phyloP scores from a whole-genome alignment of 2,113 vertebrate species.

The Pavo muticus region DNA sequence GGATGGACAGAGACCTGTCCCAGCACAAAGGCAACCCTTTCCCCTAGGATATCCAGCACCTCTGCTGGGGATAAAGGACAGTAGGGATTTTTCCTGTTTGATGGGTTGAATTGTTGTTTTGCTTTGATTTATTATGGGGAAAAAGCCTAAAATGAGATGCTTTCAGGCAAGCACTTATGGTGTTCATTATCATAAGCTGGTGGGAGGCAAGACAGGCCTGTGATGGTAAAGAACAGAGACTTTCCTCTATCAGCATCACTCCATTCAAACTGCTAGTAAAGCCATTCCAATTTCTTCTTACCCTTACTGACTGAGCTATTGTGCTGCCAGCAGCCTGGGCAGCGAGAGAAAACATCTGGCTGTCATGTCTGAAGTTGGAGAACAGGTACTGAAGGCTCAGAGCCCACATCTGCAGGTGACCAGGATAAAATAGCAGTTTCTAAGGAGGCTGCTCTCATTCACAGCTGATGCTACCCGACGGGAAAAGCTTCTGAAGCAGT shows the following conservation, averaged over 20 bases:
- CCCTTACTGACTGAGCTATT: not conserved
- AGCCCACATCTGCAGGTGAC: not conserved
- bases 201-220: not conserved
- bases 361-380: not conserved
- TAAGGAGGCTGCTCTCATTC: not conserved
- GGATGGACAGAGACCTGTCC: not conserved
- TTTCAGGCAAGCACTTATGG: fast-evolving
- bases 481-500: not conserved
- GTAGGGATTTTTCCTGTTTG: not conserved
- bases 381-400: not conserved
- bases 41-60: not conserved
- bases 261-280: not conserved
- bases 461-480: not conserved
- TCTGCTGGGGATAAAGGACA: not conserved
- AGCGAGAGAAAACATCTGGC: not conserved
- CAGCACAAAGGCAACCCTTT: not conserved
- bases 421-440: not conserved
- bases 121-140: not conserved
- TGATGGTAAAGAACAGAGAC: not conserved
- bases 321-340: not conserved
- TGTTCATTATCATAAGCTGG: not conserved
- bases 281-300: fast-evolving
- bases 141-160: not conserved
- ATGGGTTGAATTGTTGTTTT: not conserved
- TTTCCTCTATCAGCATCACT: not conserved